Conservation (phyloP, 2,113 vertebrate genomes). For the Etheostoma cragini region DNA sequence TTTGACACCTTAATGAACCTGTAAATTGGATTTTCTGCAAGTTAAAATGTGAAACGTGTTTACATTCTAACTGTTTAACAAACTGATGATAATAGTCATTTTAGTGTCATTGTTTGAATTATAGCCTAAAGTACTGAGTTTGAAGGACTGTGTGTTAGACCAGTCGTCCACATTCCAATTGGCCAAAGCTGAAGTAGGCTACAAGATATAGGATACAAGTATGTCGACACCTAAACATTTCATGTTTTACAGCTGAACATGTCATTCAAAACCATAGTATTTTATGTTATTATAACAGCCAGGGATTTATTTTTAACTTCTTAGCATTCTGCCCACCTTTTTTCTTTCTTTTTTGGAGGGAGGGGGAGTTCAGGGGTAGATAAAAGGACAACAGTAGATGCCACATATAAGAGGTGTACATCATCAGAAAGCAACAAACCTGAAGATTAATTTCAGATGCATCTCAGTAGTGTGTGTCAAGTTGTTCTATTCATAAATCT, state of each 20-base stretch:
- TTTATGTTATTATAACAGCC: neutral
- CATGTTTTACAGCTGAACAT: neutral
- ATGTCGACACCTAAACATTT: neutral
- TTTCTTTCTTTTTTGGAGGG: too few relatives aligned
- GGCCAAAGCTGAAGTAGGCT: neutral
- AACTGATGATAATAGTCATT: conserved; percentile 19
- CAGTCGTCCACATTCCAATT: neutral
- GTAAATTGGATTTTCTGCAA: conserved; percentile 19
- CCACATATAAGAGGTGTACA: too few relatives aligned
- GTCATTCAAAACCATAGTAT: neutral
- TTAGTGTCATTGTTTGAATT: neutral
- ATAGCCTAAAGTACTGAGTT: neutral
- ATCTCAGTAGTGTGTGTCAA: too few relatives aligned
- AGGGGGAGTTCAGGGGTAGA: too few relatives aligned
- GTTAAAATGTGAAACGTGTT: conserved; percentile 45
- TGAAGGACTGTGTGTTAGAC: neutral
- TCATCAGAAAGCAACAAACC: too few relatives aligned
- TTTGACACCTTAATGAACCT: conserved; percentile 60
- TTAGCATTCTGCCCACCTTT: too few relatives aligned
- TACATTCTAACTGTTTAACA: conserved; percentile 54
- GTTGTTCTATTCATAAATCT: too few relatives aligned
- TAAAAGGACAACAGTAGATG: too few relatives aligned
- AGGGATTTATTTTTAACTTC: neutral
- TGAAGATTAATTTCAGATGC: too few relatives aligned
- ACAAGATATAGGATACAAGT: neutral